phyloP scores from a whole-genome alignment of 2,797 vertebrate genomes.

The Phataginus tetradactyla region DNA sequence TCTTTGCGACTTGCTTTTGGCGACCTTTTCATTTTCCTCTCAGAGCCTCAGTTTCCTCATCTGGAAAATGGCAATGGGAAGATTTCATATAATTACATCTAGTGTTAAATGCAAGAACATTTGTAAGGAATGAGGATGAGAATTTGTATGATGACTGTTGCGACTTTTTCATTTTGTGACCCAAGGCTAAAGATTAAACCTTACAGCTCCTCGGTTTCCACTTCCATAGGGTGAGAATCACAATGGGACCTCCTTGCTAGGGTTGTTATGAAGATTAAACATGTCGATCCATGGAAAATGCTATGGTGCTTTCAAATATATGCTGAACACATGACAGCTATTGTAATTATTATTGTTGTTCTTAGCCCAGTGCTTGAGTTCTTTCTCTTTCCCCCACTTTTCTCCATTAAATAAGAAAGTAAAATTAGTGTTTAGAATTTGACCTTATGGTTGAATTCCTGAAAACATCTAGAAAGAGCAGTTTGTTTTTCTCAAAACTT shows the following conservation, averaged over 20 bases:
- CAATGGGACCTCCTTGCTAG: background rate
- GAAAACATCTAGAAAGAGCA: background rate
- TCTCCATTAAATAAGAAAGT: background rate
- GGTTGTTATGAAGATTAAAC: background rate
- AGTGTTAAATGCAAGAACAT: background rate
- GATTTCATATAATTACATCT: background rate
- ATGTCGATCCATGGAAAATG: background rate
- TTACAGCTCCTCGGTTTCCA: background rate
- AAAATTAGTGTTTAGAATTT: background rate
- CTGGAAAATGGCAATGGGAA: background rate
- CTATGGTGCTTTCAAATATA: background rate
- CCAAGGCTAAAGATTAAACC: background rate
- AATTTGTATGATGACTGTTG: background rate
- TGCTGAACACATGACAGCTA: background rate
- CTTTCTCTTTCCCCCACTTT: background rate
- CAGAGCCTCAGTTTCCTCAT: background rate
- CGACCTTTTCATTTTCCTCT: background rate
- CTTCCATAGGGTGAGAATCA: background rate
- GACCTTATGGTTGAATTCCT: background rate
- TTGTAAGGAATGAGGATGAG: background rate
- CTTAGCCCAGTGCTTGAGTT: background rate
- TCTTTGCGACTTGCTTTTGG: background rate
- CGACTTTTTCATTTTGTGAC: background rate
- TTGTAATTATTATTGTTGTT: background rate
- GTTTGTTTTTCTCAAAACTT: background rate